Evolutionary conservation across 2,888 invertebrate species (phyloP), one percentile per base, ranked within the genome.

Genomic region (Epistrophe grossulariae): DNA sequence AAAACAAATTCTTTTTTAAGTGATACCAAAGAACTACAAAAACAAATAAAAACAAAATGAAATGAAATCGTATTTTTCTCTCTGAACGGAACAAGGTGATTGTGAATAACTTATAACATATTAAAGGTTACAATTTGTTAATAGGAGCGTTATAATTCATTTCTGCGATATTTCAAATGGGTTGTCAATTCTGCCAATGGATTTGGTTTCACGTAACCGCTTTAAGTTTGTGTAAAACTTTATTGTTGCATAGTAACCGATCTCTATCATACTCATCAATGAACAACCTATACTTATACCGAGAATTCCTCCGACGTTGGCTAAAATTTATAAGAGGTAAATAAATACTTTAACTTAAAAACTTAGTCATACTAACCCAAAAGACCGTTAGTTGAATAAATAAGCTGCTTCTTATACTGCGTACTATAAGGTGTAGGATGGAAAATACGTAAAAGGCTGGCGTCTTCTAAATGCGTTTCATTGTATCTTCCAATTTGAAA

Each of bases 231-330:
- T 24, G 13, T 73, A 73, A 19, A 78, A 73, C 10, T 60, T 73
- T 0, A 81, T 19, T 0, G 81, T 81, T 10, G 68, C 43, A 88
- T 91, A 92, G 72, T 92, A 92, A 40, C 90, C 83, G 28, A 92
- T 74, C 89, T 92, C 92, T 78, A 92, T 85, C 59, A 90, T 89
- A 78, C 91, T 91, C 68, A 92, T 91, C 40, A 92, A 79, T 8
- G 92, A 92, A 79, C 92, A 92, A 4, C 92, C 92, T 88, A 92
- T 91, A 83, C 90, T 91, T 73, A 92, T 90, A 24, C 92, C 90
- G 40, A 92, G 71, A 13, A 92, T 90, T 7, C 92, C 92, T 3
- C 92, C 92, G 71, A 92, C 88, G 38, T 89, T 90, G 0, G 92
- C 92, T 92, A 68, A 73, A 84, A 52, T 31, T 40, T 50, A 71